A percentile compares a stretch with the other conserved stretches of the same genome.
Evolutionary conservation across 2,113 vertebrate genomes (phyloP).

Genomic region (Esox niger): DNA sequence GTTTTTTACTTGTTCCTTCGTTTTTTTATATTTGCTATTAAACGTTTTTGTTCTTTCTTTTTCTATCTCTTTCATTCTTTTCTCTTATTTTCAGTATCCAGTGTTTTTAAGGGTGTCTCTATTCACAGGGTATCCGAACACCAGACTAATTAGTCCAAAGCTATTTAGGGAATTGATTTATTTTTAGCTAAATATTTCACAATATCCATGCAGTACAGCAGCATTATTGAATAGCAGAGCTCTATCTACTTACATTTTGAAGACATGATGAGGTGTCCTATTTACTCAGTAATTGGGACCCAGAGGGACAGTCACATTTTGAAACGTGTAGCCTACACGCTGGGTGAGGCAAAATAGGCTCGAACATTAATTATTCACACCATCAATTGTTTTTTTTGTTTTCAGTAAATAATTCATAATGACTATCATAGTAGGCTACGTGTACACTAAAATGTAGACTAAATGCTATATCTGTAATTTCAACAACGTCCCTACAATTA

Average conservation of each 20-base stretch:
- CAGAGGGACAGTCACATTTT: constrained; percentile 12
- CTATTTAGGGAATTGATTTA: constrained; percentile 33
- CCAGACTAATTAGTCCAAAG: constrained; percentile 28
- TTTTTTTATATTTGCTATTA: background rate
- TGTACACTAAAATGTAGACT: too few species aligned
- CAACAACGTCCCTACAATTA: too few species aligned
- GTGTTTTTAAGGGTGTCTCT: constrained; percentile 8
- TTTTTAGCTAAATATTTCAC: constrained; percentile 30
- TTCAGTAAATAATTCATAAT: too few species aligned
- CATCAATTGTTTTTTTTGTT: too few species aligned
- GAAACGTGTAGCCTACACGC: background rate
- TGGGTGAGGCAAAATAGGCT: background rate
- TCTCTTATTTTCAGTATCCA: constrained; percentile 7
- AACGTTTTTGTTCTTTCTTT: background rate
- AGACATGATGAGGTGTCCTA: constrained; percentile 1
- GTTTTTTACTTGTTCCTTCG: background rate
- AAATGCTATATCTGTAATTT: too few species aligned
- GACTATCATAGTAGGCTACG: too few species aligned
- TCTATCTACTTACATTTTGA: constrained; percentile 5
- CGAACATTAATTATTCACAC: too few species aligned
- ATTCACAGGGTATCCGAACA: constrained; percentile 14
- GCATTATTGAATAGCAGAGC: constrained; percentile 10
- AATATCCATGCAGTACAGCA: constrained; percentile 1
- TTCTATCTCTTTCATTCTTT: constrained; percentile 1
- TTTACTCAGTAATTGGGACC: constrained; percentile 26